Evolutionary conservation across 2,113 vertebrate genomes (phyloP).

Genomic region (Melanotaenia duboulayi): DNA sequence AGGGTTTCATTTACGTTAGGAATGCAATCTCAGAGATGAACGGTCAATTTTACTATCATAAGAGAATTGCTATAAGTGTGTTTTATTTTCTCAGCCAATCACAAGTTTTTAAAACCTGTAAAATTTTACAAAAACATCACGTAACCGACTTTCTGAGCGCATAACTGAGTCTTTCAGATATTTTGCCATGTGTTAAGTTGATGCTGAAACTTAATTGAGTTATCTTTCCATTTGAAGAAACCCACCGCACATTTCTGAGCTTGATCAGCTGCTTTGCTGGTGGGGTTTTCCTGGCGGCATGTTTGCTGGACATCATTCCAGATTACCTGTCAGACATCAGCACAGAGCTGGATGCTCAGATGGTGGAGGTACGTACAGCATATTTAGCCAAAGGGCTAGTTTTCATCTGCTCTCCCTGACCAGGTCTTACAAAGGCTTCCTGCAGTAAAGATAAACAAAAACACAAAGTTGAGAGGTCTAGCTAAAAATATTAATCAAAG

Average conservation of each 20-base stretch:
- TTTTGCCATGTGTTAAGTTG: not conserved
- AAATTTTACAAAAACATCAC: no score
- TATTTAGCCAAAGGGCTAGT: no score
- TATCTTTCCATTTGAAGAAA: slow-evolving; percentile 62
- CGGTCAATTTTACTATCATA: no score
- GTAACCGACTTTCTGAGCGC: not conserved
- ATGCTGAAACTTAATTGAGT: not conserved
- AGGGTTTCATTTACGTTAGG: not conserved
- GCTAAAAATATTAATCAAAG: no score
- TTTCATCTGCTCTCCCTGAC: no score
- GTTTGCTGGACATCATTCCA: slow-evolving; percentile 88
- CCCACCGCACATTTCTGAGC: slow-evolving; percentile 75
- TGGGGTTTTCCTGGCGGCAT: slow-evolving; percentile 86
- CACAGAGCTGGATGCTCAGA: slow-evolving; percentile 59
- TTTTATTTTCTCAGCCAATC: not conserved
- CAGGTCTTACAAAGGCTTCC: no score
- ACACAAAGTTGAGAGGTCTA: no score
- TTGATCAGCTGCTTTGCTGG: slow-evolving; percentile 88
- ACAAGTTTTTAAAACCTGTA: not conserved
- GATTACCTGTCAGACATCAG: slow-evolving; percentile 85
- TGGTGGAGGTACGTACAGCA: slow-evolving; percentile 70
- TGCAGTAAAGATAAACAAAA: no score
- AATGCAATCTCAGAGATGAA: not conserved
- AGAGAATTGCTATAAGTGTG: not conserved
- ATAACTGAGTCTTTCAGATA: not conserved